These are phyloP conservation scores for Sogatella furcifera DNA, from an alignment of 1,140 invertebrate genomes.

Conservation along the genomic window DNA sequence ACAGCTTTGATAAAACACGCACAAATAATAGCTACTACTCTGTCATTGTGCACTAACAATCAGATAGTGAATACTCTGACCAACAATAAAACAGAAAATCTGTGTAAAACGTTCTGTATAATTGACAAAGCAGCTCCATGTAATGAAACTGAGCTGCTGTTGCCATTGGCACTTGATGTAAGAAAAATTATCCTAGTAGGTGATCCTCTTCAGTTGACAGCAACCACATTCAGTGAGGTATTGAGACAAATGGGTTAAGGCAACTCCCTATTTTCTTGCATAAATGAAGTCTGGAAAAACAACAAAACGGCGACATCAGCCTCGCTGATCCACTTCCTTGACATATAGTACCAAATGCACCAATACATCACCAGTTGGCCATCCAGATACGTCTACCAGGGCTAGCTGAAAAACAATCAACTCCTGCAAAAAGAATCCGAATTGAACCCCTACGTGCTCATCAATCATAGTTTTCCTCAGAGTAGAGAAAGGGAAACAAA, in stretches of 20 bases:
- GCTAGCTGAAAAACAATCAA: constrained; percentile 39
- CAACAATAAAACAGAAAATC: background rate
- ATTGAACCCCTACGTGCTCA: constrained; percentile 41
- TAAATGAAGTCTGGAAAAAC: background rate
- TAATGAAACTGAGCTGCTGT: constrained; percentile 67
- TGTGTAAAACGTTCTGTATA: constrained; percentile 47
- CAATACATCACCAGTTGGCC: constrained; percentile 63
- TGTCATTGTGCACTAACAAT: constrained; percentile 39
- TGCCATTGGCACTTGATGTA: constrained; percentile 63
- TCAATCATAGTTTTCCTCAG: constrained; percentile 35
- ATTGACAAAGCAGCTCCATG: constrained; percentile 87
- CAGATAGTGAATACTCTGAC: constrained; percentile 8
- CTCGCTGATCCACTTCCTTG: constrained; percentile 40
- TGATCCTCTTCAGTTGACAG: constrained; percentile 76
- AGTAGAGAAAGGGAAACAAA: constrained; percentile 13
- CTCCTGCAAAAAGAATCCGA: constrained; percentile 23
- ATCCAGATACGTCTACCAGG: constrained; percentile 64
- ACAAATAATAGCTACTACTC: constrained; percentile 53
- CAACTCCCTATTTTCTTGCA: background rate
- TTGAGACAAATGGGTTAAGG: background rate
- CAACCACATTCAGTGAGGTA: constrained; percentile 61
- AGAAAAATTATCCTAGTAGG: constrained; percentile 74
- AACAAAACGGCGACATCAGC: background rate
- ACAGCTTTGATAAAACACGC: constrained; percentile 25
- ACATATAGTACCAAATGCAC: constrained; percentile 80